Evolutionary conservation across 2,797 vertebrate species (phyloP), one percentile per base, ranked within the genome.

Genomic region (Betta splendens): DNA sequence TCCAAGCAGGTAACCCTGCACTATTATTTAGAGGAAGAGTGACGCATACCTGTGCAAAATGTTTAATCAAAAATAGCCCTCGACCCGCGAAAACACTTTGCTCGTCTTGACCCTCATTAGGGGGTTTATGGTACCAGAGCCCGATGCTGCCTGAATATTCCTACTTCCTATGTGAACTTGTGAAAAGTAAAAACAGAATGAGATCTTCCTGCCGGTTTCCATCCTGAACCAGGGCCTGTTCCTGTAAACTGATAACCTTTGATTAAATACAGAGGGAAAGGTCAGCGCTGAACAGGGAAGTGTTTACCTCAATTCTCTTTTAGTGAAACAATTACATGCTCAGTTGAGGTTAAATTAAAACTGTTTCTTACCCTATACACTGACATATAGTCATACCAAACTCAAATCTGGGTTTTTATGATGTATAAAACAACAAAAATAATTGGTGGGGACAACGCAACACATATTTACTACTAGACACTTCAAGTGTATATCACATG

Each of bases 161-260:
- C 38, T 26, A 45, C 15, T 33, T 52, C 46, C 21, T 11, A 8
- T 12, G 25, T 56, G 37, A 74, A 48, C 64, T 43, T 0, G n/a
- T 25, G 40, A 46, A 33, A 42, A 31, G 6, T 52, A 56, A 63
- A n/a, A 43, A 58, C 8, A 59, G 64, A 68, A 60, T 37, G 2
- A 3, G 3, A 26, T 61, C 48, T 74, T 81, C 68, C 80, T 58
- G 75, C 61, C 31, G 5, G n/a, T 63, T 81, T 57, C 33, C 35
- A 35, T 70, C 13, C 23, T n/a, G 25, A 65, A 33, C 38, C 3
- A 12, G 28, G 20, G 44, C 17, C 38, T 26, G 60, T 79, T 92
- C 82, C 87, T 84, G 39, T 47, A n/a, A 20, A 53, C 40, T 10
- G 74, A 72, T 87, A 77, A 85, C 85, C 84, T 81, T 73, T 76